Percentiles rank a stretch among this genome's conserved stretches.
phyloP scores from a whole-genome alignment of 1,140 invertebrate species.

The Rhyzopertha dominica region DNA sequence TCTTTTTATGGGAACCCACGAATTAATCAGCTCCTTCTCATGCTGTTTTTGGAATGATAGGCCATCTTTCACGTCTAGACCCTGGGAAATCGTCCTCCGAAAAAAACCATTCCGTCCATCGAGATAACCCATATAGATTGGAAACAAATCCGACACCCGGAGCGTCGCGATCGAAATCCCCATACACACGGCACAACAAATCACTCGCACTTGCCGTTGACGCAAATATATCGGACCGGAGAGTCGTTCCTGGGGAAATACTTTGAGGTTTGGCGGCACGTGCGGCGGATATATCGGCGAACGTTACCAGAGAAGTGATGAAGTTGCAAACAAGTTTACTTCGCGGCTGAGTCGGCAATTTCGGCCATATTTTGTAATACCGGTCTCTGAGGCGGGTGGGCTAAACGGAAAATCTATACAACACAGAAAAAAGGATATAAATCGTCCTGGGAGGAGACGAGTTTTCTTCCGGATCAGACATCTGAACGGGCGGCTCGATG shows the following conservation, averaged over 20 bases:
- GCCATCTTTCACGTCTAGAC: too few species aligned
- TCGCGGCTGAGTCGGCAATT: slow-evolving; percentile 9
- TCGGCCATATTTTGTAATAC: slow-evolving; percentile 12
- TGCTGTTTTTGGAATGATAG: too few species aligned
- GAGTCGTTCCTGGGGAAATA: neutral
- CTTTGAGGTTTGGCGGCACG: slow-evolving; percentile 10
- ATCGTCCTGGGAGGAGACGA: neutral
- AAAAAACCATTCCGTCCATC: too few species aligned
- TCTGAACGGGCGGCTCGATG: too few species aligned
- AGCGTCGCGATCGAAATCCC: too few species aligned
- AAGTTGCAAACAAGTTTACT: slow-evolving; percentile 13
- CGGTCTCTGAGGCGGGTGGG: slow-evolving; percentile 2
- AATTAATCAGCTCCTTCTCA: too few species aligned
- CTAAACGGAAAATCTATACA: slow-evolving; percentile 3
- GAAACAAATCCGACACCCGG: too few species aligned
- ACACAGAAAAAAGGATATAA: neutral
- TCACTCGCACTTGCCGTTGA: slow-evolving; percentile 10
- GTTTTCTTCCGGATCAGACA: too few species aligned
- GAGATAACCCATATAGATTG: too few species aligned
- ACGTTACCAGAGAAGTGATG: slow-evolving; percentile 6
- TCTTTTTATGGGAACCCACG: too few species aligned
- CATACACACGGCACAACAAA: slow-evolving; percentile 12
- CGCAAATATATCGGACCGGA: slow-evolving; percentile 8
- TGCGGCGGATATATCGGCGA: too few species aligned
- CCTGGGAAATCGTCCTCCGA: too few species aligned